phyloP scores from a whole-genome alignment of 2,113 vertebrate genomes.

The Bungarus multicinctus region DNA sequence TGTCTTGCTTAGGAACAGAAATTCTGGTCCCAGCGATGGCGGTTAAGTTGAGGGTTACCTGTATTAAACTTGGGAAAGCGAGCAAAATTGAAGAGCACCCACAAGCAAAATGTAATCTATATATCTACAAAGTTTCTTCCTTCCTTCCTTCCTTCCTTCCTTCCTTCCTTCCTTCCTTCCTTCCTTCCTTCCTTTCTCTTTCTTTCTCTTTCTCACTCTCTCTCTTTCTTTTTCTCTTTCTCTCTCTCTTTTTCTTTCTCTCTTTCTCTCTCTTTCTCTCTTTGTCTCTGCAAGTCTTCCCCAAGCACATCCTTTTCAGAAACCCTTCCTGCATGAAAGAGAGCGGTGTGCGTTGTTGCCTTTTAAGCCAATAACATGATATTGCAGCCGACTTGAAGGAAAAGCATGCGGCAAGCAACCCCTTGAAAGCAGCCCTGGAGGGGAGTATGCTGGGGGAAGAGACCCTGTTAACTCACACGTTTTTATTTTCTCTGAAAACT shows the following conservation, averaged over 20 bases:
- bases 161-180: accelerated
- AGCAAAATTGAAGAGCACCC: neutral
- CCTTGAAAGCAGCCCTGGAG: neutral
- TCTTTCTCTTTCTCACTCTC: too few species aligned
- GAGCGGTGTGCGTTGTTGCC: neutral
- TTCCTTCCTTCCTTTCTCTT: too few species aligned
- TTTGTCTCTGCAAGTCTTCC: neutral
- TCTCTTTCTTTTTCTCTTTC: too few species aligned
- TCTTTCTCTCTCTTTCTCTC: too few species aligned
- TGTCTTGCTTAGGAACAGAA: too few species aligned
- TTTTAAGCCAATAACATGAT: neutral
- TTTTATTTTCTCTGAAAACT: constrained; percentile 53
- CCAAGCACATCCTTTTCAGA: neutral
- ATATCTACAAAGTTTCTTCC: accelerated
- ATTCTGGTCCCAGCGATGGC: neutral
- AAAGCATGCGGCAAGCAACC: neutral
- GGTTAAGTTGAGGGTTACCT: too few species aligned
- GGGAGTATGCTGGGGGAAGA: neutral
- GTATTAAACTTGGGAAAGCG: too few species aligned
- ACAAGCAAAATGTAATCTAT: neutral
- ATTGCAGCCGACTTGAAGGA: neutral
- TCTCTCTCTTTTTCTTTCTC: too few species aligned
- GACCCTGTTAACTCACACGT: neutral
- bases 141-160: accelerated
- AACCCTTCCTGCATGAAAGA: neutral